Evolutionary conservation across 1,140 invertebrate species (phyloP), one percentile per base, ranked within the genome.

Genomic region (Dysdera silvatica): DNA sequence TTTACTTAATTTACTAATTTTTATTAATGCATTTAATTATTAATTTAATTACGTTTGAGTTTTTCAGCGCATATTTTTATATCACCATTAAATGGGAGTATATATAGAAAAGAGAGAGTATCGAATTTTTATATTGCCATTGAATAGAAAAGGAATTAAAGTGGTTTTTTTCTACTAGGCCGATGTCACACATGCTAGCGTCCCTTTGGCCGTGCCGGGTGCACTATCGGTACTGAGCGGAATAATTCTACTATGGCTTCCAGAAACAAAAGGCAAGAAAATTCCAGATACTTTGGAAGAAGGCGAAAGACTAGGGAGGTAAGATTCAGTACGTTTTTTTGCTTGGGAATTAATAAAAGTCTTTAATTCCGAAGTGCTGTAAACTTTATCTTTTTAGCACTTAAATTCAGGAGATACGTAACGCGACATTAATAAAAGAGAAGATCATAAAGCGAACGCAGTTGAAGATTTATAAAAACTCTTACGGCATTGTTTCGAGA

Each of bases 281-380:
- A 23, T 69, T 3, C 68, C 68, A 0, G 68, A 68, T 14, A 68
- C 68, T 14, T 5, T 69, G 4, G 56, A 67, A 24, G 68, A 69
- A 61, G 68, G 65, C 5, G 68, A 69, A 47, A 49, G 14, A n/a
- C 71, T 58, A 73, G 33, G 48, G 2, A 65, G 23, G 63, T 65
- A 65, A 47, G n/a, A 2, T 33, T 18, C 23, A 18, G 16, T 41
- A 37, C 1, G 3, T n/a, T n/a, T n/a, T n/a, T n/a, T n/a, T n/a
- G 24, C 20, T 23, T 48, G 23, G 12, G 2, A n/a, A n/a, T 12
- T 48, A 6, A 48, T 47, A 47, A 16, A 18, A 2, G 26, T 18
- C 5, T 18, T 31, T 16, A 28, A 28, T 3, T 2, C 3, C 12
- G 14, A 45, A 18, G 26, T n/a, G n/a, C n/a, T n/a, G n/a, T n/a